These are phyloP conservation scores for Eudyptes chrysolophus DNA, from an alignment of 2,113 vertebrate genomes.

Conservation along the genomic window DNA sequence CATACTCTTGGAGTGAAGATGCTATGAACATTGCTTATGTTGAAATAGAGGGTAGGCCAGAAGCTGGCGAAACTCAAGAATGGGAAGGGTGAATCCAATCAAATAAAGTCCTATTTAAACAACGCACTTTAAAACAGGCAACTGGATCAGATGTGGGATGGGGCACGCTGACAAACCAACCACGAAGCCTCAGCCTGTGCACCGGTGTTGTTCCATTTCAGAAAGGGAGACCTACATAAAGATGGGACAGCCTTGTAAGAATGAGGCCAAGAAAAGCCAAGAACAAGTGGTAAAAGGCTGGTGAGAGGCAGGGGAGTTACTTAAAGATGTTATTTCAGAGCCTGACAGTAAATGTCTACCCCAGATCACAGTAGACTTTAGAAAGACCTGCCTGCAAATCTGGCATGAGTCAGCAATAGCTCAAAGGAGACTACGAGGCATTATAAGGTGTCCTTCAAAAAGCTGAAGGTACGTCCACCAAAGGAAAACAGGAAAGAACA, in stretches of 20 bases:
- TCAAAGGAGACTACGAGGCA: neutral
- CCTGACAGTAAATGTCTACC: neutral
- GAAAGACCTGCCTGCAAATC: neutral
- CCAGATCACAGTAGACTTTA: neutral
- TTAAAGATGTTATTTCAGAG: neutral
- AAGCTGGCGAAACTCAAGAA: neutral
- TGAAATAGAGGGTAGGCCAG: neutral
- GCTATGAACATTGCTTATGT: neutral
- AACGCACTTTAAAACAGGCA: neutral
- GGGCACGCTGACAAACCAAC: accelerated
- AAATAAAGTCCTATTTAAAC: neutral
- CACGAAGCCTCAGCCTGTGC: neutral
- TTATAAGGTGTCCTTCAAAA: neutral
- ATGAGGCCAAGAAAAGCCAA: neutral
- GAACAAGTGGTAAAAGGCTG: neutral
- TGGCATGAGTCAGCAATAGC: neutral
- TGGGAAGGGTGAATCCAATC: accelerated
- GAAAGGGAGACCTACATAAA: neutral
- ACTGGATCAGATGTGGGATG: neutral
- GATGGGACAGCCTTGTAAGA: neutral
- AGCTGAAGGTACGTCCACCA: neutral
- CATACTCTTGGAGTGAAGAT: neutral
- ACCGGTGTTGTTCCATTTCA: neutral
- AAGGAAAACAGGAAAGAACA: neutral
- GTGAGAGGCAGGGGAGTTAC: neutral